phyloP scores from a whole-genome alignment of 2,797 vertebrate genomes.

The Spea hammondii region DNA sequence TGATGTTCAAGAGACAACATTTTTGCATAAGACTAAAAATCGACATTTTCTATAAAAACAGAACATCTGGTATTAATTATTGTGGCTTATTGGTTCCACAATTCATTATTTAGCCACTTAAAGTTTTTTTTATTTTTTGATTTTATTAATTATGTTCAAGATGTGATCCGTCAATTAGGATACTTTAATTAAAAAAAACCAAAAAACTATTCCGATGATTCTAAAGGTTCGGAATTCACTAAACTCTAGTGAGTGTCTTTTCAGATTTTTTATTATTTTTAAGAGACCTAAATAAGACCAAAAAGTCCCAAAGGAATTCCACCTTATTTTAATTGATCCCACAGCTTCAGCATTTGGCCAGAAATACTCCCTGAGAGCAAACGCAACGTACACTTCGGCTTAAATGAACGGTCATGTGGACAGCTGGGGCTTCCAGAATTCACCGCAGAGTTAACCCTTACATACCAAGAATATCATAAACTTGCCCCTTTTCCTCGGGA shows the following conservation, averaged over 20 bases:
- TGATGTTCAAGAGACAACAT: no score
- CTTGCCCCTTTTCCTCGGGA: no score
- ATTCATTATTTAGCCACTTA: background rate
- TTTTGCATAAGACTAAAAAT: no score
- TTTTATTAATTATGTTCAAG: no score
- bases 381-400: background rate
- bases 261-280: no score
- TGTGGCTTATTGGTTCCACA: background rate
- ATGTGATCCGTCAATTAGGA: no score
- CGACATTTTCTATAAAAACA: no score
- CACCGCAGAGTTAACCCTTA: no score
- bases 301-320: background rate
- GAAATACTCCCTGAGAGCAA: background rate
- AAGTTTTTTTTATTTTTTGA: no score
- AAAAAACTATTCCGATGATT: background rate
- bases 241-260: no score
- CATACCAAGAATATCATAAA: no score
- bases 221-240: no score
- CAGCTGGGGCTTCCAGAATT: background rate
- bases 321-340: slow-evolving; percentile 16
- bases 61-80: background rate
- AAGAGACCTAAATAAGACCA: background rate
- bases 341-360: background rate
- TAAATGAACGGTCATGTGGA: background rate
- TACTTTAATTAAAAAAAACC: background rate